Conservation (phyloP, 2,797 vertebrate genomes). For the Myiotriccus ornatus region DNA sequence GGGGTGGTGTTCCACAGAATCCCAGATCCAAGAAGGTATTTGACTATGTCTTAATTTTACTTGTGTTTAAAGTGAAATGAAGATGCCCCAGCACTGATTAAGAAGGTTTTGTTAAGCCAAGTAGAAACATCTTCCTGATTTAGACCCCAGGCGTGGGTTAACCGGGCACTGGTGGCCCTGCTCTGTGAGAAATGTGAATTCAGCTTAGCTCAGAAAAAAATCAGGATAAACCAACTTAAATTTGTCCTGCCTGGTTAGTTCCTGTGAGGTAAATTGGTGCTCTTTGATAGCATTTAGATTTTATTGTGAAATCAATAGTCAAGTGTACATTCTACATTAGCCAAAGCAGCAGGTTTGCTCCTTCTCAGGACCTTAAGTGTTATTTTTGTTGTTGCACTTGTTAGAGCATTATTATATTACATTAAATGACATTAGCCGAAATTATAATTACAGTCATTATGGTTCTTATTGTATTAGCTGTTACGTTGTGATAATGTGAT, state of each 20-base stretch:
- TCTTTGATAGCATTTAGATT: neutral
- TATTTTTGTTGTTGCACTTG: neutral
- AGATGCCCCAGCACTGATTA: neutral
- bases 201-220: neutral
- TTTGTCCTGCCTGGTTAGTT: conserved; percentile 28
- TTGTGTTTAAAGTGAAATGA: neutral
- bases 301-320: conserved; percentile 8
- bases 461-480: neutral
- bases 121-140: neutral
- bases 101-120: neutral
- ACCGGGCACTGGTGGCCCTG: neutral
- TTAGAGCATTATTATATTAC: neutral
- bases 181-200: neutral
- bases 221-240: neutral
- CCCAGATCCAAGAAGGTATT: neutral
- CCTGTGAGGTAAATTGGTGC: neutral
- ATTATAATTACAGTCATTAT: neutral
- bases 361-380: neutral
- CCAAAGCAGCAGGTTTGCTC: neutral
- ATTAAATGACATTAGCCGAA: neutral
- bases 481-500: neutral
- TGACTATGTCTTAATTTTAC: neutral
- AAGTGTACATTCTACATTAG: neutral
- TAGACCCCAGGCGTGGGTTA: neutral
- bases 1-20: neutral